Evolutionary conservation across 2,888 invertebrate species (phyloP), one percentile per base, ranked within the genome.

Genomic region (Drosophila algonquin): DNA sequence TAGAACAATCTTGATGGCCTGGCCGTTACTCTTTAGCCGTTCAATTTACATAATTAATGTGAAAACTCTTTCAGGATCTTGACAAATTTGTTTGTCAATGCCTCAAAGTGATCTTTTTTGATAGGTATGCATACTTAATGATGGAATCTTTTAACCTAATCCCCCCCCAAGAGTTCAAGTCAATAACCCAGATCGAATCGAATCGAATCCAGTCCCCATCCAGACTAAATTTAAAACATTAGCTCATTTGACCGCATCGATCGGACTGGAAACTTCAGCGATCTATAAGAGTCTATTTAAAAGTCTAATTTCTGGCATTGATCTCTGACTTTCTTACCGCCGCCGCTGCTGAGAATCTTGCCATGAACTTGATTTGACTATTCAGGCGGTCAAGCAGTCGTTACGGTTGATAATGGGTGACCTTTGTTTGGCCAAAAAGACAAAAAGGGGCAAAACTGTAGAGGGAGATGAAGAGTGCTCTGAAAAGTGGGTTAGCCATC

Each of bases 261-360:
- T 56, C 65, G 65, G 48, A 50, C 61, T 70, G 53, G 45, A 61
- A 71, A 60, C 60, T 27, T 56, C 53, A 70, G n/a, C 53, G 18
- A 18, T 18, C 18, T 18, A 30, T 21, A 9, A 50, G 24, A 16
- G 44, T 3, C 63, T 53, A 82, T 82, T 82, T 87, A 55, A 79
- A 82, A 82, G 71, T 73, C 87, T 84, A 87, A 82, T 82, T 59
- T n/a, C 5, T 16, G 32, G 35, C 40, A 35, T 35, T 63, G 35
- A 63, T 54, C 53, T 65, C 16, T 57, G 63, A 81, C 76, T 79
- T 73, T 87, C 81, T 71, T 73, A 67, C 57, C 50, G 65, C 73
- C 21, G 21, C 55, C 50, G 65, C 73, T 52, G 69, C 55, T 61
- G 24, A 57, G 60, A 70, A 65, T 81, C n/a, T 60, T 55, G 54